A percentile compares a stretch with the other conserved stretches of the same genome.
Conservation (phyloP, 2,797 vertebrate species). For the Streptopelia turtur region DNA sequence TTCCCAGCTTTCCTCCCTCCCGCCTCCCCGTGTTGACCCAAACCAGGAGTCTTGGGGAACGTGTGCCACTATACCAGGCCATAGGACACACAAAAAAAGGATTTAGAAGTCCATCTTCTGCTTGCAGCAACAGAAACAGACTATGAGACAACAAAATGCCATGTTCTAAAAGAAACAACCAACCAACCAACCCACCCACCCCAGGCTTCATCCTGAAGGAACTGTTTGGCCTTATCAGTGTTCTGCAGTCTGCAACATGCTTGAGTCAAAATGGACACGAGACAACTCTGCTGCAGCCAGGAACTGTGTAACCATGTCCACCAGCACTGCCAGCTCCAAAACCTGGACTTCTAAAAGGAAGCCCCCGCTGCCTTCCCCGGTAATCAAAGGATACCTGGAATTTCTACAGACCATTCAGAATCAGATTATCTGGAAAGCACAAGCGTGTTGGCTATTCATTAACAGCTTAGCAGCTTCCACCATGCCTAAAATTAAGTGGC, state of each 20-base stretch:
- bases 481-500: neutral
- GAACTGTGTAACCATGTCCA: neutral
- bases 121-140: neutral
- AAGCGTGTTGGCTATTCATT: neutral
- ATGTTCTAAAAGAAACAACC: neutral
- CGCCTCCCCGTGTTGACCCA: neutral
- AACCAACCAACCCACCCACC: no score
- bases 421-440: neutral
- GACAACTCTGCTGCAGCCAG: neutral
- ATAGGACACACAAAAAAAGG: neutral
- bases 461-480: neutral
- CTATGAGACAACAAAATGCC: neutral
- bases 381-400: neutral
- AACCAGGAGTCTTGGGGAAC: neutral
- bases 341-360: neutral
- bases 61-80: no score
- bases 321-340: neutral
- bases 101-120: neutral
- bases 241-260: neutral
- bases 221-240: accelerated
- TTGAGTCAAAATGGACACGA: neutral
- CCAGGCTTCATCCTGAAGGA: neutral
- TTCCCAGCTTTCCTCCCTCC: neutral
- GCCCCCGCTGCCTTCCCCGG: neutral
- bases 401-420: neutral